Conservation (phyloP, 2,113 vertebrate genomes). For the Martes martes region DNA sequence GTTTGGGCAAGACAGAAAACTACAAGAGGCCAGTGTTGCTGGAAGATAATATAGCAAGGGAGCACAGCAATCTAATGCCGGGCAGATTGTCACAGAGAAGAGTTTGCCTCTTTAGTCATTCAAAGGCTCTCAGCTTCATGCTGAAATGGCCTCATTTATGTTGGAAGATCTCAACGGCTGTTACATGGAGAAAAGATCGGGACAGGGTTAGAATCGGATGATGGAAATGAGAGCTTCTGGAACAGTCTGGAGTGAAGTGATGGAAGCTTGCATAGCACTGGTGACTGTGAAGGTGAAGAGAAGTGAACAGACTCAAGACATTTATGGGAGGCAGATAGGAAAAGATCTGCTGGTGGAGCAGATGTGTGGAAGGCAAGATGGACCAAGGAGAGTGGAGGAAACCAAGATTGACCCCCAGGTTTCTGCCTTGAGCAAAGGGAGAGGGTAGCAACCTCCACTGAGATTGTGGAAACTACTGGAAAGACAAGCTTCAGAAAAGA, state of each 20-base stretch:
- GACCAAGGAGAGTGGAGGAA: background rate
- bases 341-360: background rate
- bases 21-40: background rate
- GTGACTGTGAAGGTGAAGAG: background rate
- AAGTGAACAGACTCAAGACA: background rate
- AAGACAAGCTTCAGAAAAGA: background rate
- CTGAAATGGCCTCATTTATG: background rate
- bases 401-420: background rate
- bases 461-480: background rate
- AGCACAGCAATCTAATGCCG: accelerated
- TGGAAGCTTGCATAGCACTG: background rate
- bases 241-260: background rate
- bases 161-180: background rate
- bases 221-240: background rate
- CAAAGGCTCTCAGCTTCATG: background rate
- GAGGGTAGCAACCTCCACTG: background rate
- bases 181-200: background rate
- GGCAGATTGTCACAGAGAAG: background rate
- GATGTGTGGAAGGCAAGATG: background rate
- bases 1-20: background rate
- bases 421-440: background rate
- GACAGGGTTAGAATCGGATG: background rate
- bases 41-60: background rate
- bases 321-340: background rate
- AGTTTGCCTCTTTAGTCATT: background rate